Conservation (phyloP, 2,797 vertebrate species). For the Melanotaenia nigrans region DNA sequence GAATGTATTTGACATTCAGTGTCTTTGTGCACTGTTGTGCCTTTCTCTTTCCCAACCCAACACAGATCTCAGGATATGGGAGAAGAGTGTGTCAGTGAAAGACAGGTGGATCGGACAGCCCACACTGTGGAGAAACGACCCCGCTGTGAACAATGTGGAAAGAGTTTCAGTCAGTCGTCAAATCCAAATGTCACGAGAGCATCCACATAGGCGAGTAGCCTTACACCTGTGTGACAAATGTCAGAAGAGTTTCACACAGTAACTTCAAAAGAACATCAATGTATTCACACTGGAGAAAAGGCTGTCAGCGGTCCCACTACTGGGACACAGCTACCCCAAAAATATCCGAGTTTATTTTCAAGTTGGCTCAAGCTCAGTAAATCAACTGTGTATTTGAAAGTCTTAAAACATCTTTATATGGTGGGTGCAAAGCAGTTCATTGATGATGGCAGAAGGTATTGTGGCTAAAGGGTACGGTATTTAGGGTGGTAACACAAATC, state of each 20-base stretch:
- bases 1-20: too few relatives aligned
- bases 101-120: not conserved
- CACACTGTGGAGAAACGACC: too few relatives aligned
- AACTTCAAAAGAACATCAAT: not conserved
- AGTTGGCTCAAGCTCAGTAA: too few relatives aligned
- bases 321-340: too few relatives aligned
- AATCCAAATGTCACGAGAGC: not conserved
- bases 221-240: not conserved
- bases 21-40: not conserved
- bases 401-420: too few relatives aligned
- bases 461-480: too few relatives aligned
- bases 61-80: not conserved
- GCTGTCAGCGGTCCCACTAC: too few relatives aligned
- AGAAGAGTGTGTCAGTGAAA: not conserved
- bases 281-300: not conserved
- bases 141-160: not conserved
- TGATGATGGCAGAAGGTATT: too few relatives aligned
- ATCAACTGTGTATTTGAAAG: too few relatives aligned
- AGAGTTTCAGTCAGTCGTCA: not conserved
- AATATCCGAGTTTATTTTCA: too few relatives aligned
- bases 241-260: not conserved
- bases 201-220: not conserved
- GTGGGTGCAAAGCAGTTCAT: too few relatives aligned
- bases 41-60: not conserved
- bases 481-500: too few relatives aligned